Evolutionary conservation across 2,888 invertebrate genomes (phyloP), one percentile per base, ranked within the genome.

Genomic region (Latrodectus elegans): DNA sequence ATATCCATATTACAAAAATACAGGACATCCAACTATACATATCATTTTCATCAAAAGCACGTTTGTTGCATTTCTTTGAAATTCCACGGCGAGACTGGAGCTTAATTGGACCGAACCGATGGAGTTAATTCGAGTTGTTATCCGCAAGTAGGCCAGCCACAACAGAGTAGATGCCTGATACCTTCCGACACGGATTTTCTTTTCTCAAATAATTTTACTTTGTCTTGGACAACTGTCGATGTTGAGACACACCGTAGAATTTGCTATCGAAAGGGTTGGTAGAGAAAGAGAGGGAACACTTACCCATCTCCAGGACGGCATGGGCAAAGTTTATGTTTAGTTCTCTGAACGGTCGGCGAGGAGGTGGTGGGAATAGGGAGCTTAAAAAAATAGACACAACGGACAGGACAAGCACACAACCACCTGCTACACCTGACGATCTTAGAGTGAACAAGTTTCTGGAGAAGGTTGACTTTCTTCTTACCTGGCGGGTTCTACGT

Each of bases 281-380:
- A 55, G 38, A 14, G 55, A 38, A 38, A 38, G 67, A 14, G 51
- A 52, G 9, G 38, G 11, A 38, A 6, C 15, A 38, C 86, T 86
- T 86, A 86, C 86, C 86, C 86, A 86, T 86, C 86, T 70, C 75
- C 53, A 14, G 51, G 86, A 86, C 81, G 86, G 86, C 86, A 86
- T 86, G 86, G 81, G 80, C 68, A 26, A 65, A 77, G 38, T 51
- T 73, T 51, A 38, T 73, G 73, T 22, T 73, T 17, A 73, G 73
- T 73, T 53, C 52, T 22, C 60, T 60, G 60, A 60, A 12, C n/a
- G 60, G 60, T 60, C 14, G 60, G 60, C 12, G 14, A n/a, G 55
- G 26, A 15, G 60, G 12, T 12, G 14, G 60, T 15, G n/a, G n/a
- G 60, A 15, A 15, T 14, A n/a, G 12, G 60, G 60, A 12, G n/a